A percentile compares a stretch with the other conserved stretches of the same genome.
Evolutionary conservation across 2,888 invertebrate species (phyloP).

Genomic region (Melanargia galathea): DNA sequence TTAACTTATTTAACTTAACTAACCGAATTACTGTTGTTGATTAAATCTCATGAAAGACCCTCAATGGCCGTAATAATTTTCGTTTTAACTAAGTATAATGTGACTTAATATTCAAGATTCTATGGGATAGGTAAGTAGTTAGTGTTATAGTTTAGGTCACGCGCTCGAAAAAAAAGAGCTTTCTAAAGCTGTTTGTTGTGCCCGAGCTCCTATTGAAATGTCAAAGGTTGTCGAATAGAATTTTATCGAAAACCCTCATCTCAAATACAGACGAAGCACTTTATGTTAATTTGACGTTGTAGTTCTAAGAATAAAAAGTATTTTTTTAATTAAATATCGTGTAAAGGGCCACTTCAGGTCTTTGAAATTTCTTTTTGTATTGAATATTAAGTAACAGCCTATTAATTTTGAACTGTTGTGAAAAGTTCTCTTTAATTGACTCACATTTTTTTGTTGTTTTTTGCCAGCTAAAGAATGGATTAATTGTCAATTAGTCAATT

Average conservation of each 20-base stretch:
- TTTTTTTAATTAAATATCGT: neutral
- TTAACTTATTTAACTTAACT: too few species aligned
- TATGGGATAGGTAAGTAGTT: too few species aligned
- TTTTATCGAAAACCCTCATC: neutral
- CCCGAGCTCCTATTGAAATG: neutral
- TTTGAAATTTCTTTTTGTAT: constrained; percentile 4
- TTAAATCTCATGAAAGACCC: too few species aligned
- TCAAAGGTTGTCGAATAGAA: neutral
- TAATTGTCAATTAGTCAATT: neutral
- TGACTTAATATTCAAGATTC: too few species aligned
- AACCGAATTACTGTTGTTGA: too few species aligned
- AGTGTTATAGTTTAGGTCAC: too few species aligned
- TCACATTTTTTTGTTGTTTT: neutral
- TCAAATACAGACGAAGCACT: neutral
- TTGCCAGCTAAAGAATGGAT: neutral
- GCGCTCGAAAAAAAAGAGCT: too few species aligned
- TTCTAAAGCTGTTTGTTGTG: neutral
- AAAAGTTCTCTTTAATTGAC: neutral
- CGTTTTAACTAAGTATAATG: too few species aligned
- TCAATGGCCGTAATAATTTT: too few species aligned
- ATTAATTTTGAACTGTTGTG: neutral
- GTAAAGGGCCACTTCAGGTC: neutral
- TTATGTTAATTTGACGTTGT: neutral
- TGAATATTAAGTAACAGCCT: neutral
- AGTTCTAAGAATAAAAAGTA: neutral